Percentiles rank a stretch among this genome's conserved stretches.
These are phyloP conservation scores for Regulus satrapa DNA, from an alignment of 2,113 vertebrate species.

Conservation along the genomic window DNA sequence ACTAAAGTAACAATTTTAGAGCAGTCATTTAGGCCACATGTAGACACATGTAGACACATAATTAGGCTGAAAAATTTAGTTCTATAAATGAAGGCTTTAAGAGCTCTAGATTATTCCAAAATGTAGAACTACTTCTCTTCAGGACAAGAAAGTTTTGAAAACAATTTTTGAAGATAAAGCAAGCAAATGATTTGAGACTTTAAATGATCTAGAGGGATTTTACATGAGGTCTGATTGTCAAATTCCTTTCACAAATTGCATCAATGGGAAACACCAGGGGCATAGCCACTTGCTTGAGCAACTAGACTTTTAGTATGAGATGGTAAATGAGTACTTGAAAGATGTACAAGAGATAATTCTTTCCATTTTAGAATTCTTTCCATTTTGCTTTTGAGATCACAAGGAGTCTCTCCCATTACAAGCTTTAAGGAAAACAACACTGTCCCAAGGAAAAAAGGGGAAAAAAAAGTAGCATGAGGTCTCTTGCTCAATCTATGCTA, in stretches of 20 bases:
- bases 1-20: background rate
- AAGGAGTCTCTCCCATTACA: background rate
- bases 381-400: background rate
- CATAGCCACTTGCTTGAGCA: background rate
- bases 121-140: background rate
- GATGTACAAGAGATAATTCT: background rate
- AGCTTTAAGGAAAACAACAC: background rate
- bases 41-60: background rate
- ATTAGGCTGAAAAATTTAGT: background rate
- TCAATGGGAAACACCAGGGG: background rate
- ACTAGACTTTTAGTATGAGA: background rate
- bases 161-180: background rate
- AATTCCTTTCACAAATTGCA: background rate
- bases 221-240: background rate
- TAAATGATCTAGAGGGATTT: background rate
- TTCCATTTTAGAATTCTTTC: background rate
- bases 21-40: background rate
- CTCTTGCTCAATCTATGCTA: background rate
- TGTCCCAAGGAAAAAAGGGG: background rate
- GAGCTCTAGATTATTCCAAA: background rate
- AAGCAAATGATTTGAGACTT: background rate
- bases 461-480: background rate
- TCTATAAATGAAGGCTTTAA: background rate
- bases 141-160: background rate
- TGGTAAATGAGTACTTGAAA: background rate